Percentiles rank a stretch among this genome's conserved stretches.
phyloP scores from a whole-genome alignment of 2,888 invertebrate genomes.

The Lasioglossum lativentre region DNA sequence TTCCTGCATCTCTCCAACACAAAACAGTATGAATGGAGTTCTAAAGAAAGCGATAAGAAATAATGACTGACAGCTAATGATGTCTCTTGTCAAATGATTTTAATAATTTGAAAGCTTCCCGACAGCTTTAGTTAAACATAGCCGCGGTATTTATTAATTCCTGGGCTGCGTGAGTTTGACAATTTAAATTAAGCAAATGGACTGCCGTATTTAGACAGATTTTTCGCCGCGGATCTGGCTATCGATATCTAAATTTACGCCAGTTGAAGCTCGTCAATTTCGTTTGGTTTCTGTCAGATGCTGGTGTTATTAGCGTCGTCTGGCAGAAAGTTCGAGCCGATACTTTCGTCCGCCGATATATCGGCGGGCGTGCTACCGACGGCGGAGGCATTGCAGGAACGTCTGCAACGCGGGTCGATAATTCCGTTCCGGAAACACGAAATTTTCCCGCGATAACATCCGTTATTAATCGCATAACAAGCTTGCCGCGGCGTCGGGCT shows the following conservation, averaged over 20 bases:
- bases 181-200: not conserved
- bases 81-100: not conserved
- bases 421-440: constrained; percentile 16
- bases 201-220: not conserved
- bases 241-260: not conserved
- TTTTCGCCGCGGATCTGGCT: not conserved
- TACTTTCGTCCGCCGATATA: constrained; percentile 15
- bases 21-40: too few species aligned
- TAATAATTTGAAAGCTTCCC: not conserved
- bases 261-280: not conserved
- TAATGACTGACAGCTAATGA: not conserved
- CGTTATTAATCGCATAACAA: constrained; percentile 39
- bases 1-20: too few species aligned
- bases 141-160: not conserved
- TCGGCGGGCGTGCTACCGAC: not conserved
- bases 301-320: not conserved
- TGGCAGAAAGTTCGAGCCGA: not conserved
- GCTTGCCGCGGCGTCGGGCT: constrained; percentile 9
- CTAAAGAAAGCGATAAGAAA: not conserved
- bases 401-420: constrained; percentile 45
- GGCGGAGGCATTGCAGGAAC: constrained; percentile 26
- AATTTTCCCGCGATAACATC: constrained; percentile 43
- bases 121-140: not conserved
- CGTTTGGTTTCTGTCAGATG: not conserved
- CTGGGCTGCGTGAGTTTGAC: not conserved